These are phyloP conservation scores for Porites evermanni DNA, from an alignment of 92 coral and sea anemone species.

Conservation along the genomic window DNA sequence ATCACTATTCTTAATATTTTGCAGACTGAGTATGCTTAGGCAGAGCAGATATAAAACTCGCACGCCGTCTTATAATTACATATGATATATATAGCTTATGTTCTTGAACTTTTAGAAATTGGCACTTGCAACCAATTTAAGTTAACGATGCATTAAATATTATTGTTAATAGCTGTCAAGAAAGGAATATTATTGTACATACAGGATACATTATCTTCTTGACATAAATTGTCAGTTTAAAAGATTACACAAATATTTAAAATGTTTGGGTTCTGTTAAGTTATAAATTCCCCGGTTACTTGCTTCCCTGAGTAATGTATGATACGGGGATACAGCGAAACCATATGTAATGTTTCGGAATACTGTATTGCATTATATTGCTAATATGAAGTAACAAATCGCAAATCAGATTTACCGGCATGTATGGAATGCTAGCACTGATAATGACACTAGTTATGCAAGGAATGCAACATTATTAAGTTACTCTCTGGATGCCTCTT, in stretches of 20 bases:
- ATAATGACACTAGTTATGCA: slow-evolving; percentile 5
- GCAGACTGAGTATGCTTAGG: neutral
- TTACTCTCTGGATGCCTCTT: no score
- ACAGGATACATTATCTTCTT: neutral
- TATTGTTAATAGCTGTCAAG: no score
- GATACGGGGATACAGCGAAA: slow-evolving; percentile 4
- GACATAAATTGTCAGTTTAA: slow-evolving; percentile 1
- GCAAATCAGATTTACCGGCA: slow-evolving; percentile 11
- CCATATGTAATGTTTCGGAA: slow-evolving; percentile 4
- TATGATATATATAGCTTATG: no score
- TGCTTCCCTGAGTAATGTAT: neutral
- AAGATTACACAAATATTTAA: slow-evolving; percentile 7
- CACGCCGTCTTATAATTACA: slow-evolving; percentile 1
- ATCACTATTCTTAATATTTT: slow-evolving; percentile 1
- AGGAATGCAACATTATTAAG: slow-evolving; percentile 1
- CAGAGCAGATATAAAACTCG: slow-evolving; percentile 14
- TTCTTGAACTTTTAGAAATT: no score
- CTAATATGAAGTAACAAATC: slow-evolving; percentile 2
- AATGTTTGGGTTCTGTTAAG: slow-evolving; percentile 1
- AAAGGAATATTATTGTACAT: neutral
- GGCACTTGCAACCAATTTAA: no score
- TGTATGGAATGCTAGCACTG: slow-evolving; percentile 9
- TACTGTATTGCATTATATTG: slow-evolving; percentile 5
- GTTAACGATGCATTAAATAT: neutral
- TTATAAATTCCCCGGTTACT: neutral